Evolutionary conservation across 2,797 vertebrate genomes (phyloP).

Genomic region (Chloroceryle inda): DNA sequence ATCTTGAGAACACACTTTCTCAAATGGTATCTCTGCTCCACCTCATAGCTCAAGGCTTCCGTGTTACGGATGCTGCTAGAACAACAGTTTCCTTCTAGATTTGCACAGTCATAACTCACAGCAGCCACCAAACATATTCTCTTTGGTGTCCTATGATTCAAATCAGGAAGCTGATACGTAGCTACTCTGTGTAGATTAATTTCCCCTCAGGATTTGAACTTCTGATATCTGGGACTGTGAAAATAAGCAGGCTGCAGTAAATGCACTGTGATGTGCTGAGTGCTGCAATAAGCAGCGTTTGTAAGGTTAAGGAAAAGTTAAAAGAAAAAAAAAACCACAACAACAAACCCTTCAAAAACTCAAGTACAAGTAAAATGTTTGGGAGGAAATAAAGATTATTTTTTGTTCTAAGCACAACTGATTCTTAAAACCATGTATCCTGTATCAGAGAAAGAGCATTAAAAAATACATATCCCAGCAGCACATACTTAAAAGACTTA

Average conservation of each 20-base stretch:
- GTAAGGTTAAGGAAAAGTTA: background rate
- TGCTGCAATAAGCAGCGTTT: background rate
- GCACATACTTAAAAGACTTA: background rate
- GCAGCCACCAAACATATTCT: background rate
- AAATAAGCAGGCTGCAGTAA: background rate
- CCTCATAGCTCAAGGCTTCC: slow-evolving; percentile 26
- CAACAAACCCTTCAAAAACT: background rate
- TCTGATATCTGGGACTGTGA: background rate
- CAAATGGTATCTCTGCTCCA: slow-evolving; percentile 1
- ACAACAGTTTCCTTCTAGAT: slow-evolving; percentile 1
- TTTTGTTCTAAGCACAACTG: background rate
- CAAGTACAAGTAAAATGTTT: background rate
- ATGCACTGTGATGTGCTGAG: background rate
- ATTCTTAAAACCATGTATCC: background rate
- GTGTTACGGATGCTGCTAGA: background rate
- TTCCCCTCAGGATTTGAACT: background rate
- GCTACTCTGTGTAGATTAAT: background rate
- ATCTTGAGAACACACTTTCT: background rate
- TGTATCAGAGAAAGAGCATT: background rate
- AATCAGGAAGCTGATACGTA: background rate
- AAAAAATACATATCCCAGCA: background rate
- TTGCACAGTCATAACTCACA: slow-evolving; percentile 21
- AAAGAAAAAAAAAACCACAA: too few relatives aligned
- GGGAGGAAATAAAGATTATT: background rate
- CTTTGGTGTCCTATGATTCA: background rate